Evolutionary conservation across 2,113 vertebrate genomes (phyloP), one percentile per base, ranked within the genome.

Genomic region (Epinephelus lanceolatus): DNA sequence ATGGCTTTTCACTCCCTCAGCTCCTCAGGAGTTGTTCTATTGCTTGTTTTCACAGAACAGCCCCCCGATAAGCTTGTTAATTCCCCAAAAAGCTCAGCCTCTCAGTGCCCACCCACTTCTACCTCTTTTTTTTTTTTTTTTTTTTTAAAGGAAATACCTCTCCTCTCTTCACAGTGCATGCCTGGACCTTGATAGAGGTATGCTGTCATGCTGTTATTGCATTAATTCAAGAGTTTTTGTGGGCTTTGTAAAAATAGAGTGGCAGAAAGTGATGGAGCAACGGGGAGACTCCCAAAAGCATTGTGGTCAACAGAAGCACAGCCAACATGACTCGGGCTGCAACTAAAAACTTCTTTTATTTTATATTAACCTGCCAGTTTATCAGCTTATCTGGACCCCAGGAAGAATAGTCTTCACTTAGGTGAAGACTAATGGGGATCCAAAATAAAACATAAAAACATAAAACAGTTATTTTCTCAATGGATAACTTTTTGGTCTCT

Each of bases 11-110:
- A 70, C 65, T 76, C 85, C 78, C 65, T 78, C 74, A 25, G 66
- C 76, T 85, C 88, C 80, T 92, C 42, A 51, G 85, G 76, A 89
- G 63, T 80, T 81, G 72, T 84, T 85, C 84, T 61, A 5, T 81
- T 83, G 83, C 89, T 88, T 93, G 92, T 93, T 91, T 91, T 88
- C 90, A 88, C 77, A 87, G 86, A 78, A 57, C 57, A 78, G 63
- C 62, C 76, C 88, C 75, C 62, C 51, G 79, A 87, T 94, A 90
- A 90, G 82, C 91, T 91, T 91, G 87, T 91, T 94, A 92, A 91
- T 87, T 86, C 89, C 76, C 78, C 65, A 25, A 82, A 87, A 88
- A 79, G 81, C 88, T 81, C 72, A 68, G 73, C 65, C 71, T 74
- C 67, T 68, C 63, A 60, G 53, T 90, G 81, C 85, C 84, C 91